Base-by-base conservation (phyloP, 2,797 vertebrate species). In the Tadarida brasiliensis region DNA sequence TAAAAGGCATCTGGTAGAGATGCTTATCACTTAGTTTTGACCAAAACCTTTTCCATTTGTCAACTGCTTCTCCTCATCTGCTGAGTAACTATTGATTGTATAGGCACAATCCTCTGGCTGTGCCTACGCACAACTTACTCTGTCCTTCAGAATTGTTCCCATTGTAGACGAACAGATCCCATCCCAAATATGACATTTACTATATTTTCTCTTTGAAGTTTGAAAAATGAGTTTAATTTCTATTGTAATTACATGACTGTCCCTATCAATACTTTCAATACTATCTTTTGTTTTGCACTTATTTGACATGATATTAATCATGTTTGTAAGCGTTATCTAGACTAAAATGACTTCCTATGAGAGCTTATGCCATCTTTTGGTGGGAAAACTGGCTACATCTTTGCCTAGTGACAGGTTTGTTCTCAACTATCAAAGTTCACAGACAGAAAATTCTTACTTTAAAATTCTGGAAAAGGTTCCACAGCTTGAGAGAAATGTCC, bases 311-410 rank as follows among this genome's bases (percentile, higher is more conserved):
- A 96, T 17, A 26, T 5, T 83, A 73, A 67, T 68, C 67, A 39
- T 16, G 68, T 81, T 57, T 87, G 35, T 74, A 59, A 54, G 70
- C 8, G 2, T 63, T 54, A 59, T 77, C 24, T 57, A 74, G 39
- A 84, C 70, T 68, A 51, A 84, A 89, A 61, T 1, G 61, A 94
- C 59, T 96, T 92, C 22, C 65, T 94, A 0, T 84, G 89, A 76
- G 86, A 94, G 76, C 86, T 92, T 92, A 78, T 63, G 95, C 96
- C 97, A 96, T 74, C 96, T 96, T 95, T 94, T 91, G 96, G 95
- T 94, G 71, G 74, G 70, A 94, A 96, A 94, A 87, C 87, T 71
- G 3, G 61, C 71, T 80, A 87, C 87, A 91, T 8, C 68, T 94
- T 61, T 49, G 56, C 57, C 35, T 44, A 81, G 30, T 26, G 70